These are phyloP conservation scores for Trogon melanurus DNA, from an alignment of 2,113 vertebrate genomes.

Conservation along the genomic window DNA sequence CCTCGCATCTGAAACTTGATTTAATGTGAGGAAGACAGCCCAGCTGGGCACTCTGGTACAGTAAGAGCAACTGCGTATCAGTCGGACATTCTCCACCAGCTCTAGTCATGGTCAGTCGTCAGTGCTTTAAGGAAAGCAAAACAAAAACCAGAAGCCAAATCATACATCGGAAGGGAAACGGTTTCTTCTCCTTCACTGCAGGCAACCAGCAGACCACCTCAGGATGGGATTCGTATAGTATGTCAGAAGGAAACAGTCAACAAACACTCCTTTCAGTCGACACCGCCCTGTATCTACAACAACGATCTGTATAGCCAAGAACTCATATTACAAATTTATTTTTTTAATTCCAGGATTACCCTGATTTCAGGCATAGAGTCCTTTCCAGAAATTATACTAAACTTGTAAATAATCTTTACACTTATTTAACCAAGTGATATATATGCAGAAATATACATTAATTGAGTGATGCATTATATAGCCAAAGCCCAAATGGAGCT, in stretches of 20 bases:
- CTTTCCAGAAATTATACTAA: neutral
- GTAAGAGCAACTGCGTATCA: neutral
- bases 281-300: neutral
- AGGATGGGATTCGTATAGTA: neutral
- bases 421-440: neutral
- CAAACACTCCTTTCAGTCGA: constrained; percentile 7
- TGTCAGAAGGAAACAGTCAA: constrained; percentile 17
- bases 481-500: neutral
- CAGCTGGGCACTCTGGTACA: neutral
- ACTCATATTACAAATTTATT: neutral
- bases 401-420: neutral
- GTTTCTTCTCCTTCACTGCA: constrained; percentile 39
- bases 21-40: neutral
- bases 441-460: neutral
- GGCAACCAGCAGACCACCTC: constrained; percentile 53
- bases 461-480: neutral
- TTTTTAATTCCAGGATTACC: neutral
- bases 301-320: neutral
- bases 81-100: neutral
- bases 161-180: constrained; percentile 46
- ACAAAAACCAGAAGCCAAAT: constrained; percentile 48
- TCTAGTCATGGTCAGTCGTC: neutral
- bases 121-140: constrained; percentile 39
- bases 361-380: neutral
- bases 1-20: neutral